These are phyloP conservation scores for Limosa lapponica DNA, from an alignment of 2,797 vertebrate genomes.

Conservation along the genomic window DNA sequence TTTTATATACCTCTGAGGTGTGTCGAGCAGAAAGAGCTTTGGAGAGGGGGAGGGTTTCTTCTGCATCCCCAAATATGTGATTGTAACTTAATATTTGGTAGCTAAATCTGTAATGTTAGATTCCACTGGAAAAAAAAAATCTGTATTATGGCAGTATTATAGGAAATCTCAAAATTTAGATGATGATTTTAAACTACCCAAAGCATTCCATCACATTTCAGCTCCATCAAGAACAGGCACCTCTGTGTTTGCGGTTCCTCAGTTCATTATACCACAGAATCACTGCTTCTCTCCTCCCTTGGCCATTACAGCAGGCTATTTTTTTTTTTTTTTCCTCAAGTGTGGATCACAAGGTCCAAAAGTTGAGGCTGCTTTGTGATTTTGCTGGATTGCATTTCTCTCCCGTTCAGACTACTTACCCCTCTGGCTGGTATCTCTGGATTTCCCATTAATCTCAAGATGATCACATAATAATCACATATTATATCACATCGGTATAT, in stretches of 20 bases:
- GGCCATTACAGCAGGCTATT: background rate
- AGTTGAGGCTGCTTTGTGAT: background rate
- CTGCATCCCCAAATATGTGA: background rate
- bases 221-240: background rate
- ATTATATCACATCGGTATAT: too few species aligned
- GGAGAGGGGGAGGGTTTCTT: background rate
- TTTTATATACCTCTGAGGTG: background rate
- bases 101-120: background rate
- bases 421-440: background rate
- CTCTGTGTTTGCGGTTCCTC: background rate
- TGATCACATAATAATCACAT: too few species aligned
- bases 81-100: background rate
- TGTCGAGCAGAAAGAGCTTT: background rate
- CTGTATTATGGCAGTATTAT: background rate
- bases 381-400: background rate
- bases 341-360: background rate
- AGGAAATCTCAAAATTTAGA: background rate
- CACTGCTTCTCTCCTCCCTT: background rate
- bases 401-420: background rate
- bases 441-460: background rate
- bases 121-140: background rate
- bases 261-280: background rate
- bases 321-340: background rate
- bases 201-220: background rate
- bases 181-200: background rate